Evolutionary conservation across 2,888 invertebrate genomes (phyloP).

Genomic region (Plagodis dolabraria): DNA sequence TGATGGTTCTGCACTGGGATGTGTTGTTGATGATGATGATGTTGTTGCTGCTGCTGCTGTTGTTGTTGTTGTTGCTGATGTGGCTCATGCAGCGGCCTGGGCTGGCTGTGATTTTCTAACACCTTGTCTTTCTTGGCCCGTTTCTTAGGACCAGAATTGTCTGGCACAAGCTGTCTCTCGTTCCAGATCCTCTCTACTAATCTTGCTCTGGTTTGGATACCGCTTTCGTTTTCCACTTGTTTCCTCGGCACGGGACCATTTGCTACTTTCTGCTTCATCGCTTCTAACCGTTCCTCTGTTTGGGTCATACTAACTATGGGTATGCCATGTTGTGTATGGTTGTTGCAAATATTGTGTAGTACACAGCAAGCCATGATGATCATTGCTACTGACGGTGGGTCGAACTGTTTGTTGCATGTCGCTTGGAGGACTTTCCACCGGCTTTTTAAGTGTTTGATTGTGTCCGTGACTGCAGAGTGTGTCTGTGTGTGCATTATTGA

Average conservation of each 20-base stretch:
- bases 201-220: constrained; percentile 53
- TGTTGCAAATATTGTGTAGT: constrained; percentile 68
- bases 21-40: constrained; percentile 25
- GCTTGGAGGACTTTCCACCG: constrained; percentile 77
- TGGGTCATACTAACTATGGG: constrained; percentile 64
- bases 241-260: constrained; percentile 70
- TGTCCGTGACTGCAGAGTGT: constrained; percentile 57
- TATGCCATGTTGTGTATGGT: constrained; percentile 43
- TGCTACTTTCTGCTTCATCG: constrained; percentile 76
- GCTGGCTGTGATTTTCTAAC: constrained; percentile 45
- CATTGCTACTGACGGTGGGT: constrained; percentile 64
- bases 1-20: constrained; percentile 26
- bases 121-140: constrained; percentile 65
- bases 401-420: constrained; percentile 73
- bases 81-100: constrained; percentile 5
- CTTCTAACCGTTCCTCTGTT: constrained; percentile 69
- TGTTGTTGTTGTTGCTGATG: constrained; percentile 22
- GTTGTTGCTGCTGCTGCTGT: constrained; percentile 6
- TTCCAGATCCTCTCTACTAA: constrained; percentile 68
- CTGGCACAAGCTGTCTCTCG: constrained; percentile 60
- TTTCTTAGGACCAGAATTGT: constrained; percentile 60
- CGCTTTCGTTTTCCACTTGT: constrained; percentile 57
- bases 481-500: constrained; percentile 64
- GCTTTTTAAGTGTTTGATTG: constrained; percentile 73
- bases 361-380: constrained; percentile 72